Base-by-base conservation (phyloP, 2,113 vertebrate genomes). In the Notiomystis cincta region DNA sequence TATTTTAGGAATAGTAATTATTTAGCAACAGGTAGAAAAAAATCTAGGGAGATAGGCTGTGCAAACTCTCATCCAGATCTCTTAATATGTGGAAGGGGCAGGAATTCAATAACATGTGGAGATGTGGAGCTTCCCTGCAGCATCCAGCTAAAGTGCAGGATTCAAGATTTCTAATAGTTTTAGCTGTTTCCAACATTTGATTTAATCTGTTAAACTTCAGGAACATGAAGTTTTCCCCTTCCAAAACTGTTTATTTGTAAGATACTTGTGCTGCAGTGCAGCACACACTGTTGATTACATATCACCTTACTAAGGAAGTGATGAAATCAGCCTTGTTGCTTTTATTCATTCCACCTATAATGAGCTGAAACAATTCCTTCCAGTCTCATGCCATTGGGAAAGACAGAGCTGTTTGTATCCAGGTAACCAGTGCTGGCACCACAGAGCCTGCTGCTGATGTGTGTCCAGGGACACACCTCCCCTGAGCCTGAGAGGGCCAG, bases 361-460 rank as follows among this genome's bases (percentile, higher is more conserved):
- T 14, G 25, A 93, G 48, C 17, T 51, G 67, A 67, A 87, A 57
- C 47, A n/a, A 94, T 92, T 92, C 93, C 79, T 95, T 89, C 90
- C 90, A 86, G 72, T n/a, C 82, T 22, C 48, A 58, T 40, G 51
- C 80, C 80, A 54, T 58, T 70, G 3, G 7, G 48, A 65, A 62
- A 82, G 71, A 13, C 9, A 3, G 82, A 80, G 54, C 33, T 11
- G 1, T 27, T 25, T 47, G 92, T 96, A 92, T 93, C 95, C 95
- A 90, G 89, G 95, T 93, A 97, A 95, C 86, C 64, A 23, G 33
- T 22, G 82, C 86, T 51, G 71, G 61, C 82, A 80, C 23, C 3
- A 5, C 88, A 57, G 66, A 57, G 82, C 70, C 80, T 1, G 0
- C 62, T 90, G 85, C 72, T 60, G 67, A 40, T 50, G 42, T 33